Base-by-base conservation (phyloP, 2,888 invertebrate genomes). In the Metacarcinus magister region DNA sequence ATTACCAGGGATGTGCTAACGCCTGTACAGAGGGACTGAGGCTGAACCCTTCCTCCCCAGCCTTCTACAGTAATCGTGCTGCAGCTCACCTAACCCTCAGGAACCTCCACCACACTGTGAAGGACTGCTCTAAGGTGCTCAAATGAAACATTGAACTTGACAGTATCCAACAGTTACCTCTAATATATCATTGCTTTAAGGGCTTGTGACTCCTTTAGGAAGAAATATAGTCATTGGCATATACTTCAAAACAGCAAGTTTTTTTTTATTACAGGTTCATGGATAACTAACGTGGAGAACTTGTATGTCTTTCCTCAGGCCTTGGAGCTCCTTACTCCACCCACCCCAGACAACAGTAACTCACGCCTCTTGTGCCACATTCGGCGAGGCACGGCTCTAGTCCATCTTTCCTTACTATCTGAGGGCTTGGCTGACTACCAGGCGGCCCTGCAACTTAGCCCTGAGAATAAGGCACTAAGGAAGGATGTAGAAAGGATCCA, bases 11-110 rank as follows among this genome's bases (percentile, higher is more conserved):
- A 2, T 99, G 99, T 0, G 98, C 99, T 94, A 99, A 98, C 97
- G 99, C 99, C 13, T 99, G 98, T 97, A 98, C 98, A 54, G 98
- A 98, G 97, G 99, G 98, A 0, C 98, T 99, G 95, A 98, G 98
- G 97, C 97, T 99, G 39, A 98, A 98, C 75, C 98, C 98, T 94
- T 98, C 98, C 97, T 98, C 98, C 97, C 98, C 98, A 0, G 98
- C 98, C 97, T 98, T 99, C 93, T 99, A 98, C 97, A 98, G 98
- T 0, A 98, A 98, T 97, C 98, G 99, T 97, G 98, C 99, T 0
- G 98, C 98, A 60, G 98, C 98, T n/a, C 99, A 99, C 97, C 98
- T 99, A 96, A 98, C 98, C 32, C 97, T 98, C 97, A 98, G 98
- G 91, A 99, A 99, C 98, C 98, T 98, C 97, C 98, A 98, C 97